Percentiles rank a stretch among this genome's conserved stretches.
Evolutionary conservation across 1,140 invertebrate genomes (phyloP).

Genomic region (Trichomalopsis sarcophagae): DNA sequence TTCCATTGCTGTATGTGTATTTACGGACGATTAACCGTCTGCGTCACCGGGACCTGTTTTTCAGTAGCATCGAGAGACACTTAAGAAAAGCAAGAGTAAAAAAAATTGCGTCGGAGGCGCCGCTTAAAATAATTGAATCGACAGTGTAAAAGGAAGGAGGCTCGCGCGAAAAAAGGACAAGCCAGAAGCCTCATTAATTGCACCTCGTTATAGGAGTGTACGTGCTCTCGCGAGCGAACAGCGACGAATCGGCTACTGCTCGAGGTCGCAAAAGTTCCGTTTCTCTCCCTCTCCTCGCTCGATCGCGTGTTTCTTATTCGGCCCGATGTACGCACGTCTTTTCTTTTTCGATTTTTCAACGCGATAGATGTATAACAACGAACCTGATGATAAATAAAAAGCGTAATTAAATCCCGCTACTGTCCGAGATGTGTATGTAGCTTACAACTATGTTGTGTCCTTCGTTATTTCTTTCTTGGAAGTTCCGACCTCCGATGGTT

Average conservation of each 20-base stretch:
- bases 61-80: neutral
- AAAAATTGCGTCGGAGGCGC: conserved; percentile 3
- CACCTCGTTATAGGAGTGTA: conserved; percentile 38
- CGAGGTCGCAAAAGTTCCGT: conserved; percentile 40
- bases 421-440: neutral
- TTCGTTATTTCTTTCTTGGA: conserved; percentile 31
- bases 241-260: conserved; percentile 7
- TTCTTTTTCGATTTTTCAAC: conserved; percentile 36
- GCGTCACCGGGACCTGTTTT: neutral
- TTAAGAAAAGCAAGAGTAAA: neutral
- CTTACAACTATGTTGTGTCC: neutral
- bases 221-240: neutral
- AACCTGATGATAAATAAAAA: conserved; percentile 33
- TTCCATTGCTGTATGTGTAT: too few relatives aligned
- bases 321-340: neutral
- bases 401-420: conserved; percentile 47
- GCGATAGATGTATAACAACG: conserved; percentile 26
- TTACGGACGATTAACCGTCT: too few relatives aligned
- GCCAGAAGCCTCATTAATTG: conserved; percentile 40
- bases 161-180: conserved; percentile 4
- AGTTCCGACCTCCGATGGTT: neutral
- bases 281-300: neutral
- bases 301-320: neutral
- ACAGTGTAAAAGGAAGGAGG: neutral
- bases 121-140: conserved; percentile 43